Conservation (phyloP, 1,140 invertebrate species). For the Drosophila sechellia region DNA sequence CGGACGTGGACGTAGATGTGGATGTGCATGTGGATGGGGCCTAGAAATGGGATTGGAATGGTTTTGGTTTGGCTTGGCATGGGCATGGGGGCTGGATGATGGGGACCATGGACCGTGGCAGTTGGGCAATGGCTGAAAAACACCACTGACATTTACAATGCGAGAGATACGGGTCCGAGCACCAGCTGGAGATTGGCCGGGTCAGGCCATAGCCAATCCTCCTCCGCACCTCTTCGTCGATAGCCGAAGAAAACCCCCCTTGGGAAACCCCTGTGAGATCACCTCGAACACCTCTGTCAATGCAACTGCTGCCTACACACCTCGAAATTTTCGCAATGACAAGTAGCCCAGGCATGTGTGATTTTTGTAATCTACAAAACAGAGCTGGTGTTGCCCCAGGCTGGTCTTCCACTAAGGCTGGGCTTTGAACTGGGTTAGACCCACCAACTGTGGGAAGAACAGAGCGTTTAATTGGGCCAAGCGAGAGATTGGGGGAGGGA, state of each 20-base stretch:
- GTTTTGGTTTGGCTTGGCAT: conserved; percentile 4
- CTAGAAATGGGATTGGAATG: conserved; percentile 47
- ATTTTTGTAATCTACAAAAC: conserved; percentile 36
- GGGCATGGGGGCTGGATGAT: conserved; percentile 12
- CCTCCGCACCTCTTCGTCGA: conserved; percentile 27
- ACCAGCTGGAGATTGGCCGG: conserved; percentile 47
- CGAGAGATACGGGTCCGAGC: conserved; percentile 50
- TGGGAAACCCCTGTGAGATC: background rate
- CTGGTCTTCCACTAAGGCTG: conserved; percentile 37
- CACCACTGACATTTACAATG: conserved; percentile 44
- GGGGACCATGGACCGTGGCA: conserved; percentile 25
- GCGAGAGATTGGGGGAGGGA: conserved; percentile 23
- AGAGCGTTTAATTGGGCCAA: conserved; percentile 61
- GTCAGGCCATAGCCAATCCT: conserved; percentile 36
- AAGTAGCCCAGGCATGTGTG: conserved; percentile 57
- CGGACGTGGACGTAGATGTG: conserved; percentile 22
- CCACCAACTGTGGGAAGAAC: conserved; percentile 58
- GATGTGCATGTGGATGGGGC: conserved; percentile 31
- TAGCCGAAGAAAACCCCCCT: conserved; percentile 10
- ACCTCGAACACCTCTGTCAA: conserved; percentile 20
- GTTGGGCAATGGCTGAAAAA: conserved; percentile 52
- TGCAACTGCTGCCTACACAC: conserved; percentile 57
- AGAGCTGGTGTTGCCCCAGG: conserved; percentile 37
- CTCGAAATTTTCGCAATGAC: conserved; percentile 70
- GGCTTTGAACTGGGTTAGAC: conserved; percentile 54